Conservation (phyloP, 2,113 vertebrate genomes). For the Mesoclemmys tuberculata region DNA sequence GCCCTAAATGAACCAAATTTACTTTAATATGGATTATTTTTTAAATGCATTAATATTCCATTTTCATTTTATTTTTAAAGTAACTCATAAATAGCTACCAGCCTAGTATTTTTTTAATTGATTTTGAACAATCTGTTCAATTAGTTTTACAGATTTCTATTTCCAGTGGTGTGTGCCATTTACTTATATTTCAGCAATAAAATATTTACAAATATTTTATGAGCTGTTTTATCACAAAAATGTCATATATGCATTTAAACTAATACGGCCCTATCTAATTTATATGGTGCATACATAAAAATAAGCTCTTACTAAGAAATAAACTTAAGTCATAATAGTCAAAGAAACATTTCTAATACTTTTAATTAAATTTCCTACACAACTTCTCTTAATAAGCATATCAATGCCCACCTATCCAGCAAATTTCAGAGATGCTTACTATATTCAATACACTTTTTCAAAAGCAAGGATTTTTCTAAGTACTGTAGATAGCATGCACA, state of each 20-base stretch:
- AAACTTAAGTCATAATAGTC: neutral
- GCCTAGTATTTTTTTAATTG: neutral
- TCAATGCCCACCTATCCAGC: neutral
- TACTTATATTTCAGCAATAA: neutral
- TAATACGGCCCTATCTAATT: neutral
- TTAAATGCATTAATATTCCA: neutral
- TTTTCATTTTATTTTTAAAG: neutral
- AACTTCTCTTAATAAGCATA: neutral
- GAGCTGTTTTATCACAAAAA: neutral
- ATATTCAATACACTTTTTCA: neutral
- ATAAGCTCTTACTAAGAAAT: neutral
- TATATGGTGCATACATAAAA: neutral
- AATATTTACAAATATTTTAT: neutral
- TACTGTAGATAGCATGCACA: neutral
- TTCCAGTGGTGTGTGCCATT: neutral
- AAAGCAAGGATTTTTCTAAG: conserved; percentile 2
- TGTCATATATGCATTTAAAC: neutral
- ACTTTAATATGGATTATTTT: neutral
- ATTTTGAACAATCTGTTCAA: neutral
- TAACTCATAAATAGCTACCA: neutral
- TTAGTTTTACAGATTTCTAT: neutral
- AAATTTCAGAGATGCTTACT: neutral
- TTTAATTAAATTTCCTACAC: neutral
- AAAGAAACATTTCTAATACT: neutral
- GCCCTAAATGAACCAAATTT: neutral